Conservation (phyloP, 2,888 invertebrate species). For the Drosophila algonquin region DNA sequence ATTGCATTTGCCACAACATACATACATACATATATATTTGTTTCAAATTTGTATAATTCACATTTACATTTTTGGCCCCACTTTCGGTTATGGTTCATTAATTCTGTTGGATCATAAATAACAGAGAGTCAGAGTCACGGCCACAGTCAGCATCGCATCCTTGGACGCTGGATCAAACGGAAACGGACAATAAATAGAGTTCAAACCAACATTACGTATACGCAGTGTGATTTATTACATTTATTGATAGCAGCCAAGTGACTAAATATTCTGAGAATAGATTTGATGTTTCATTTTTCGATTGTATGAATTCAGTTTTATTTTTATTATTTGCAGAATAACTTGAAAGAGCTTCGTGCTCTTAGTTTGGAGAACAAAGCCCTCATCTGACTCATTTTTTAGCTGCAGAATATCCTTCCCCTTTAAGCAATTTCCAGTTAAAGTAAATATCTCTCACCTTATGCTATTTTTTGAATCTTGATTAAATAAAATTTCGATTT, state of each 20-base stretch:
- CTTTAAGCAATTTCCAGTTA: background rate
- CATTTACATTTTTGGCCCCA: slow-evolving; percentile 29
- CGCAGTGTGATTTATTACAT: slow-evolving; percentile 30
- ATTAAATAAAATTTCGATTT: slow-evolving; percentile 4
- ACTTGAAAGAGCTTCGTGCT: too few relatives aligned
- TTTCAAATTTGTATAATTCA: slow-evolving; percentile 11
- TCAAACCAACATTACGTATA: slow-evolving; percentile 25
- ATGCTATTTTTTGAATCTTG: background rate
- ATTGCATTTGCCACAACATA: slow-evolving; percentile 25
- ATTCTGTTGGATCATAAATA: slow-evolving; percentile 10
- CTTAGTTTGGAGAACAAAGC: too few relatives aligned
- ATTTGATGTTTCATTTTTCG: background rate
- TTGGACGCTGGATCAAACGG: slow-evolving; percentile 10
- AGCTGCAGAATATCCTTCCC: too few relatives aligned
- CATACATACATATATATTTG: background rate
- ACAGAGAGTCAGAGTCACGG: background rate
- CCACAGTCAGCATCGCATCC: background rate
- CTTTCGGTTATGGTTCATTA: slow-evolving; percentile 11
- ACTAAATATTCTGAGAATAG: background rate
- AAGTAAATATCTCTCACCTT: background rate
- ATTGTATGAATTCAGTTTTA: background rate
- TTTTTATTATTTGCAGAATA: too few relatives aligned
- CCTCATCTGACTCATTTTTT: too few relatives aligned
- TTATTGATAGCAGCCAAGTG: background rate
- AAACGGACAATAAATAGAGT: slow-evolving; percentile 26